These are phyloP conservation scores for Drosophila subobscura DNA, from an alignment of 1,140 invertebrate species.

Conservation along the genomic window DNA sequence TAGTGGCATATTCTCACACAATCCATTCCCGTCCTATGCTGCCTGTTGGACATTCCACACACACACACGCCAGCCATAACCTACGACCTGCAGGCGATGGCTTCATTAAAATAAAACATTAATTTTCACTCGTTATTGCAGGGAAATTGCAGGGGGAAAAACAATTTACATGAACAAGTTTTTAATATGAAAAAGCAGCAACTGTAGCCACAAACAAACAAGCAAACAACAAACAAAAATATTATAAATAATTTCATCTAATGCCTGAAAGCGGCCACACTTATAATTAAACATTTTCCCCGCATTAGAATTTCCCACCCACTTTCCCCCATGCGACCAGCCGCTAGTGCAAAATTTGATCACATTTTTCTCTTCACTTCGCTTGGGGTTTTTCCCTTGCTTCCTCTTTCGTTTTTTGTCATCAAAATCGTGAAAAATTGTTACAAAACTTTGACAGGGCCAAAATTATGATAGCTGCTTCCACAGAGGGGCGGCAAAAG, in stretches of 20 bases:
- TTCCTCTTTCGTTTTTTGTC: constrained; percentile 35
- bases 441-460: constrained; percentile 73
- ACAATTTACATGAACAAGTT: constrained; percentile 35
- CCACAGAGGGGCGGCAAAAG: constrained; percentile 1
- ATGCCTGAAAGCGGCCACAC: constrained; percentile 48
- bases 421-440: constrained; percentile 77
- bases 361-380: constrained; percentile 52
- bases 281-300: constrained; percentile 52
- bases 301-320: constrained; percentile 35
- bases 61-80: no score
- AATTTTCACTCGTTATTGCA: constrained; percentile 9
- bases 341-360: constrained; percentile 59
- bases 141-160: constrained; percentile 3
- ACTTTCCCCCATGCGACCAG: constrained; percentile 1
- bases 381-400: neutral
- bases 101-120: constrained; percentile 35
- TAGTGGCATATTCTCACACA: constrained; percentile 10
- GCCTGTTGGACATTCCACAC: neutral
- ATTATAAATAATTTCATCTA: constrained; percentile 64
- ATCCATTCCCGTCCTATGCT: no score
- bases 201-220: constrained; percentile 23
- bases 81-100: constrained; percentile 11
- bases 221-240: no score
- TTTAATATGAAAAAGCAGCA: constrained; percentile 27
- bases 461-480: constrained; percentile 72